A percentile compares a stretch with the other conserved stretches of the same genome.
phyloP scores from a whole-genome alignment of 2,888 invertebrate genomes.

The Zaprionus lineosus region DNA sequence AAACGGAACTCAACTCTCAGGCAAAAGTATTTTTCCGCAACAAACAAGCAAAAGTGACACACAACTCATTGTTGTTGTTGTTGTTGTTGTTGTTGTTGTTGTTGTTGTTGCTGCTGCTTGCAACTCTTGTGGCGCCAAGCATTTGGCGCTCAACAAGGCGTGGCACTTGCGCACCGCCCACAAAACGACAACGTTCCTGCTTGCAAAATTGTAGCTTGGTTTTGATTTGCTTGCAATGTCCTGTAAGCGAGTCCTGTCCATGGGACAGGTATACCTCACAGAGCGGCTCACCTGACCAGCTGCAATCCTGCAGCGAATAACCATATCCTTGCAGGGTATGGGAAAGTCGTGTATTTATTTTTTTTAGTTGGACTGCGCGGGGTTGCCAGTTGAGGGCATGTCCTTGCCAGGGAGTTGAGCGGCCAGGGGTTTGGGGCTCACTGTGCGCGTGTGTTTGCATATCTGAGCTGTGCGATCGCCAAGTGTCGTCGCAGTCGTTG shows the following conservation, averaged over 20 bases:
- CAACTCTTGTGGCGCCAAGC: conserved; percentile 47
- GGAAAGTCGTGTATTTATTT: background rate
- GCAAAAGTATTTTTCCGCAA: conserved; percentile 67
- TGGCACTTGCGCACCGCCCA: conserved; percentile 65
- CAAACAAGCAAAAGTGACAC: conserved; percentile 76
- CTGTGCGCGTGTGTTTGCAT: conserved; percentile 65
- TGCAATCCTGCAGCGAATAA: no score
- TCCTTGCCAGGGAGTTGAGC: background rate
- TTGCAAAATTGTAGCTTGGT: conserved; percentile 42
- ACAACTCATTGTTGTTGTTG: conserved; percentile 57
- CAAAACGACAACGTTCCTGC: conserved; percentile 31
- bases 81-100: conserved; percentile 17
- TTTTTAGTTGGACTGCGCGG: no score
- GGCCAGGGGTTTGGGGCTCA: background rate
- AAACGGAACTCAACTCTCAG: conserved; percentile 37
- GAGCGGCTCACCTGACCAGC: no score
- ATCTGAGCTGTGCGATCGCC: conserved; percentile 62
- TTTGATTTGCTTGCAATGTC: conserved; percentile 42
- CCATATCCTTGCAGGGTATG: conserved; percentile 4
- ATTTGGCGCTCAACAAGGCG: conserved; percentile 59
- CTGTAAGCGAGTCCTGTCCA: background rate
- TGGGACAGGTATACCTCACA: no score
- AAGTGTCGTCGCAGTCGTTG: conserved; percentile 45
- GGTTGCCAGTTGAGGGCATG: no score
- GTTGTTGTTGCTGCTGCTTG: conserved; percentile 11